Evolutionary conservation across 2,888 invertebrate species (phyloP).

Genomic region (Busseola fusca): DNA sequence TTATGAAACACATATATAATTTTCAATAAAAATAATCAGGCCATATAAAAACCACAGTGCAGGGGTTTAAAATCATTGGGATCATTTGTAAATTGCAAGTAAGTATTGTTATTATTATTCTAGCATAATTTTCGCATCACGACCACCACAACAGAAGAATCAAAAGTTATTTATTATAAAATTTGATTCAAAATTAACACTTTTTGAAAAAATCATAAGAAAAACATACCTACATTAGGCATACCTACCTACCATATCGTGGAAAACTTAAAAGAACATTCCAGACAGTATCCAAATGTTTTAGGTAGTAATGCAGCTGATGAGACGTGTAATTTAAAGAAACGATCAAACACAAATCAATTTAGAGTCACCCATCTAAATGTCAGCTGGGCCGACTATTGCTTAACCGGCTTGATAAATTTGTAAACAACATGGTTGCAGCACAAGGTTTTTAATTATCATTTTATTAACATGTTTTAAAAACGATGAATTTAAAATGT

Average conservation of each 20-base stretch:
- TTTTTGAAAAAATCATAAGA: background rate
- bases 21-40: no score
- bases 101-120: background rate
- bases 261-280: conserved; percentile 3
- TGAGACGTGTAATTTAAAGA: conserved; percentile 15
- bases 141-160: background rate
- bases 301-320: background rate
- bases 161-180: background rate
- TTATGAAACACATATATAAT: no score
- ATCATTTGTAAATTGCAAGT: background rate
- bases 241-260: background rate
- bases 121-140: background rate
- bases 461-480: conserved; percentile 45
- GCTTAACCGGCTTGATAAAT: conserved; percentile 38
- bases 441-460: conserved; percentile 49
- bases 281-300: conserved; percentile 14
- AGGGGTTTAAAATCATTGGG: no score
- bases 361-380: conserved; percentile 24
- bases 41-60: background rate
- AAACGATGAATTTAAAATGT: conserved; percentile 24
- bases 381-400: conserved; percentile 26
- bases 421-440: conserved; percentile 48
- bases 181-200: no score
- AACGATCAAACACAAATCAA: conserved; percentile 22
- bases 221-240: background rate